Evolutionary conservation across 37 sponge, comb jelly and placozoan genomes (phyloP).

Genomic region (Hormiphora californensis): DNA sequence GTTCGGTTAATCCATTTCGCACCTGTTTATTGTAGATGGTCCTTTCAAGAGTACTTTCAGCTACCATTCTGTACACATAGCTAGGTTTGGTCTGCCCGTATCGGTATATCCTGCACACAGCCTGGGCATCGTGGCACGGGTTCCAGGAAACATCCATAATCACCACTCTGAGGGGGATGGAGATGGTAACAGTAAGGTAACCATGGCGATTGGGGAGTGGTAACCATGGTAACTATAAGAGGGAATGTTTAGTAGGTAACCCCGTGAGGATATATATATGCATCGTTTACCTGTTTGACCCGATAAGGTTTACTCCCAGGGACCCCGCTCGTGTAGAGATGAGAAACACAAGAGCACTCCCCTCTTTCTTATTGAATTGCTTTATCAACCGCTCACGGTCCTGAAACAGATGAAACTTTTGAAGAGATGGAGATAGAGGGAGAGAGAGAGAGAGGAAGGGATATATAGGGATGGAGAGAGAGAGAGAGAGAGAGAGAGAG

Average conservation of each 20-base stretch:
- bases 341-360: slow-evolving; percentile 41
- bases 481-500: too few species aligned
- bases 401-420: slow-evolving; percentile 67
- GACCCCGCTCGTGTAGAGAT: slow-evolving; percentile 78
- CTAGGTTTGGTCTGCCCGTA: slow-evolving; percentile 84
- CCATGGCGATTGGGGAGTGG: too few species aligned
- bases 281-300: slow-evolving; percentile 67
- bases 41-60: slow-evolving; percentile 84
- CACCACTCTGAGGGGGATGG: slow-evolving; percentile 73
- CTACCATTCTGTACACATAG: slow-evolving; percentile 87
- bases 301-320: slow-evolving; percentile 88
- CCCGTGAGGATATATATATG: neutral
- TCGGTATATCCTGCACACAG: slow-evolving; percentile 90
- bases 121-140: slow-evolving; percentile 96
- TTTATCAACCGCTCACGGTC: slow-evolving; percentile 47
- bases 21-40: slow-evolving; percentile 93
- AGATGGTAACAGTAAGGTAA: neutral
- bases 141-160: slow-evolving; percentile 97
- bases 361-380: slow-evolving; percentile 22
- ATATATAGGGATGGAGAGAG: too few species aligned
- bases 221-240: too few species aligned
- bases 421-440: too few species aligned
- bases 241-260: neutral
- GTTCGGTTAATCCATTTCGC: too few species aligned
- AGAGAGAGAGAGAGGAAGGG: too few species aligned